A percentile compares a stretch with the other conserved stretches of the same genome.
phyloP scores from a whole-genome alignment of 2,888 invertebrate genomes.

The Dichetophora obliterata region DNA sequence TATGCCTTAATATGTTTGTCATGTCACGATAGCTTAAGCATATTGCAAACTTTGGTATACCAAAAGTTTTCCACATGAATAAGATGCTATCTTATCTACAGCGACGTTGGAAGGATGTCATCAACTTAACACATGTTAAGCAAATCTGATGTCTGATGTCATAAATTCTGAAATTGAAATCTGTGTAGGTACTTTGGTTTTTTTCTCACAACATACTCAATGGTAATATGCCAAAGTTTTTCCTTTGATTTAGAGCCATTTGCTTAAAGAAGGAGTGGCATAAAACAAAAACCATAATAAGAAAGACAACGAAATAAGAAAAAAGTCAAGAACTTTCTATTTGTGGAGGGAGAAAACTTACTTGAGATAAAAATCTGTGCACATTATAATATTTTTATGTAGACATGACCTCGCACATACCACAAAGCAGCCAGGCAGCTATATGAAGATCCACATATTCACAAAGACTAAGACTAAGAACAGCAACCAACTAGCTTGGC shows the following conservation, averaged over 20 bases:
- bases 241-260: constrained; percentile 50
- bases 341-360: constrained; percentile 11
- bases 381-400: constrained; percentile 35
- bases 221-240: constrained; percentile 48
- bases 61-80: constrained; percentile 1
- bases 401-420: constrained; percentile 51
- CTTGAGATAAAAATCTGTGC: constrained; percentile 40
- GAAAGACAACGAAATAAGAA: constrained; percentile 13
- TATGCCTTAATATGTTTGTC: too few species aligned
- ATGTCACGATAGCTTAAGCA: too few species aligned
- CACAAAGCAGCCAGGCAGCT: not conserved
- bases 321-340: not conserved
- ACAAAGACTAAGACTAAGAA: not conserved
- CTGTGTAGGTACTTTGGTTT: not conserved
- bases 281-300: constrained; percentile 10
- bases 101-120: constrained; percentile 14
- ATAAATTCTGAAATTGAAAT: constrained; percentile 43
- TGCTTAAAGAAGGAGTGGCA: constrained; percentile 15
- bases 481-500: not conserved
- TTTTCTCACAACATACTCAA: constrained; percentile 26
- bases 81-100: not conserved
- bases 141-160: constrained; percentile 36
- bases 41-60: too few species aligned
- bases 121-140: constrained; percentile 37
- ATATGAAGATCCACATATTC: not conserved